Base-by-base conservation (phyloP, 2,888 invertebrate species). In the Lordiphosa fenestrarum region DNA sequence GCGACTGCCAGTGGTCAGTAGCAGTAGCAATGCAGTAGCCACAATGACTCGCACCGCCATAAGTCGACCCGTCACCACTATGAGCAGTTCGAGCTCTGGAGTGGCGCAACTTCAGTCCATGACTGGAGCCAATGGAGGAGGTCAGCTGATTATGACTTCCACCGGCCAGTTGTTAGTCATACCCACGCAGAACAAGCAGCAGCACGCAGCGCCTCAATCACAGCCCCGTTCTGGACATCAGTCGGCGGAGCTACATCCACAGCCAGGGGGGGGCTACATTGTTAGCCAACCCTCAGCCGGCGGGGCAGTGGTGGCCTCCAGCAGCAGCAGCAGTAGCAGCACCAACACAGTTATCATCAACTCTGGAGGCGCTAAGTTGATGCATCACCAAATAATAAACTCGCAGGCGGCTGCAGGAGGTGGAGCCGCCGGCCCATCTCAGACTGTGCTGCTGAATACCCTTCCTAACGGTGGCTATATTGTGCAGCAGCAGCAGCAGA, bases 401-500 rank as follows among this genome's bases (percentile, higher is more conserved):
- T 71, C 86, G 38, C 76, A 81, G 53, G 77, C 74, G 66, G 58
- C 10, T 12, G 25, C 55, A 40, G 44, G 42, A 37, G 44, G 44
- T 60, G 19, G 60, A 9, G 66, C 82, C 10, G 61, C 74, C 13
- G 70, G 61, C 0, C 51, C 94, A 93, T 49, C 49, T 83, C 94
- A 94, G 25, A 93, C 95, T 0, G 94, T 95, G 0, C 91, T 96
- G 4, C 94, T 96, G 1, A 96, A 96, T 84, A 93, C 95, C 0
- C 89, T 96, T 64, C 94, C 94, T 47, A 91, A 94, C 13, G 95
- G 95, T 0, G 95, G 95, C 0, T 94, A 95, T 71, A 93, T 96
- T 5, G 91, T 96, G 40, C 95, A 95, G 38, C 71, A 62, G 92
- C 94, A 59, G 6, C 78, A 71, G 15, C 95, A 95, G 78, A 94